A percentile compares a stretch with the other conserved stretches of the same genome.
Conservation (phyloP, 35 echinoderm and acorn worm genomes). For the Holothuria glaberrima region DNA sequence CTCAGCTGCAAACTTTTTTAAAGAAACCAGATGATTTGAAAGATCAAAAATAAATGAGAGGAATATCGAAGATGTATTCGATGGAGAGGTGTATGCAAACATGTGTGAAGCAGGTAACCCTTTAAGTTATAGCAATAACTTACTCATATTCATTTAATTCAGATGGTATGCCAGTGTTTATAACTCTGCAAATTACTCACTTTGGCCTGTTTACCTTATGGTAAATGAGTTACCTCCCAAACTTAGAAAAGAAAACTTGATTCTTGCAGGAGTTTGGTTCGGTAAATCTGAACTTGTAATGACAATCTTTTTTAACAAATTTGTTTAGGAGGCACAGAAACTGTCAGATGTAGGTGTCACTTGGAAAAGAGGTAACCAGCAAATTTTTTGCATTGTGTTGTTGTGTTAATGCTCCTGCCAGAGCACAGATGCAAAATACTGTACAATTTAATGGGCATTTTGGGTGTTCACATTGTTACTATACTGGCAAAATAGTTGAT, state of each 20-base stretch:
- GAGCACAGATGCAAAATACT: conserved; percentile 39
- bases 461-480: conserved; percentile 69
- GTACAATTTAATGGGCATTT: conserved; percentile 65
- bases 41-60: background rate
- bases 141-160: conserved; percentile 41
- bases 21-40: background rate
- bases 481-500: conserved; percentile 68
- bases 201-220: conserved; percentile 30
- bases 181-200: conserved; percentile 1
- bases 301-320: conserved; percentile 51
- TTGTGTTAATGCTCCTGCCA: conserved; percentile 72
- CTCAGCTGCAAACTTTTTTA: conserved; percentile 18
- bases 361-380: conserved; percentile 59
- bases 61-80: conserved; percentile 35
- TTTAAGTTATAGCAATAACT: background rate
- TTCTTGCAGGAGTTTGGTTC: background rate
- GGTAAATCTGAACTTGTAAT: background rate
- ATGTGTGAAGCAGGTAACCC: conserved; percentile 4
- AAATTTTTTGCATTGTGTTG: conserved; percentile 67
- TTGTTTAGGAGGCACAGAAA: conserved; percentile 56
- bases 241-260: conserved; percentile 24
- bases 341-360: conserved; percentile 18
- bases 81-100: background rate
- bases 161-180: conserved; percentile 22
- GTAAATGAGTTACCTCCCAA: conserved; percentile 32